These are phyloP conservation scores for rat (Rattus norvegicus) DNA, from an alignment of 2,113 vertebrate species.

Conservation along the genomic window GRCr8 NC_086032.1:36608001-36608500, in stretches of 20 bases:
- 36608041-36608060: neutral
- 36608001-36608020: neutral
- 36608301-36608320: neutral
- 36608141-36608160: neutral
- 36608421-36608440: neutral
- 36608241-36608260: neutral
- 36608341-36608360: neutral
- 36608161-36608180: neutral
- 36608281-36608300: neutral
- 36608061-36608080: neutral
- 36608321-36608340: neutral
- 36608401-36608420: neutral
- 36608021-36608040: neutral
- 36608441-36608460: conserved; percentile 24
- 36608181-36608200: neutral
- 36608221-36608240: too few relatives aligned
- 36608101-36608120: neutral
- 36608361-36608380: neutral
- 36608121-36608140: neutral
- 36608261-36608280: neutral
- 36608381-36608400: neutral
- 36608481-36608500: neutral
- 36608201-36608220: neutral
- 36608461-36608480: neutral
- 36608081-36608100: neutral